Base-by-base conservation (phyloP, 1,140 invertebrate genomes). In the Leptoteleia sp. region DNA sequence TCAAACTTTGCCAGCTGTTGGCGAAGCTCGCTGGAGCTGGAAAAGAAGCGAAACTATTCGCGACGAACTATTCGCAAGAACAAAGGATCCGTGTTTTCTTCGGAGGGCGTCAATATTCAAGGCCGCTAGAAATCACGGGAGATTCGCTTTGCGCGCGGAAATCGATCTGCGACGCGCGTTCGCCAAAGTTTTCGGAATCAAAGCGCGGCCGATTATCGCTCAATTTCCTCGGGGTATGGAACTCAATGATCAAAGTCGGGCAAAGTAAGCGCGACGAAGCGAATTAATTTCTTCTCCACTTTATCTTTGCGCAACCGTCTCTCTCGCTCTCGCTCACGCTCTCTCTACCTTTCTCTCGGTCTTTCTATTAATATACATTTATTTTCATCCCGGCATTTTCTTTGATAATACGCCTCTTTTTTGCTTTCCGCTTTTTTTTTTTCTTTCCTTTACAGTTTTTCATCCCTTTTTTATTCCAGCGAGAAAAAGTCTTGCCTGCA, bases 171-270 rank as follows among this genome's bases (percentile, higher is more conserved):
- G 35, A 71, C 1, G 57, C 47, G 47, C 35, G 54, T 54, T 71
- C 47, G 67, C 17, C n/a, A 71, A 71, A 61, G 55, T 71, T 61
- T 61, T 71, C 47, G 55, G 67, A 71, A 71, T 71, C 55, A 61
- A 71, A 71, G 55, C 38, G 29, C 38, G 67, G 9, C 67, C 54
- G 67, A 71, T 61, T 71, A 71, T 71, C 55, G 47, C 55, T 71
- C 35, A 54, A 59, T 43, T 45, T 59, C 38, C 37, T 61, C 54
- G 45, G 29, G 47, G 67, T 37, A 70, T 42, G 25, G 65, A 70
- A 70, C 65, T 70, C 55, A 35, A 61, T 71, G 55, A 71, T 71
- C 67, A 71, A 71, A 71, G 67, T 71, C 55, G 54, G 9, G 45
- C 22, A 52, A 65, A 76, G 55, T 59, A 76, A 67, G 62, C 43